These are phyloP conservation scores for Protobothrops mucrosquamatus DNA, from an alignment of 2,113 vertebrate genomes.

Conservation along the genomic window DNA sequence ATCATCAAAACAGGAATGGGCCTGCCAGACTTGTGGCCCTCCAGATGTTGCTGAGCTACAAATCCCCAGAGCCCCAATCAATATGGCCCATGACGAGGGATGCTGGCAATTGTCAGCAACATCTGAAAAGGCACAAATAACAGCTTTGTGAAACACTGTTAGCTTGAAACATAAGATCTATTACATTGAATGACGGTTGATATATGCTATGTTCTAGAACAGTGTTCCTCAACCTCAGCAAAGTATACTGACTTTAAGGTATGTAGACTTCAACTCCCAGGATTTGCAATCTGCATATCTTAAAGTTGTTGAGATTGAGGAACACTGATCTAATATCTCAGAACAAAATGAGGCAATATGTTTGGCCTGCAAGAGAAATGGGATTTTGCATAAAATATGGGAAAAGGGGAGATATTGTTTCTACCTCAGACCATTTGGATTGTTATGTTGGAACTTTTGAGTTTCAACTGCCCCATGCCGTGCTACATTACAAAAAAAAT, in stretches of 20 bases:
- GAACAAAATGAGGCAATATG: background rate
- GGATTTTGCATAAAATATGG: background rate
- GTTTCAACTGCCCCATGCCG: background rate
- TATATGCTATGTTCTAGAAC: background rate
- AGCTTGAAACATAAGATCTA: background rate
- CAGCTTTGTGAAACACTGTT: background rate
- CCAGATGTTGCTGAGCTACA: background rate
- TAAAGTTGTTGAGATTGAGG: background rate
- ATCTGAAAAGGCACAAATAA: constrained; percentile 11
- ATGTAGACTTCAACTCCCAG: background rate
- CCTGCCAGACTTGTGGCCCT: background rate
- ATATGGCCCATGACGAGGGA: background rate
- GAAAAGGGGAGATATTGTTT: background rate
- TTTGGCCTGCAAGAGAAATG: background rate
- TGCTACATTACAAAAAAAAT: background rate
- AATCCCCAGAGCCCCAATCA: background rate
- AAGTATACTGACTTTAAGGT: background rate
- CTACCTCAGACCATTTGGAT: background rate
- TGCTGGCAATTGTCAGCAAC: background rate
- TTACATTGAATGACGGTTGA: background rate
- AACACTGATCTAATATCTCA: background rate
- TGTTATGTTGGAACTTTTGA: background rate
- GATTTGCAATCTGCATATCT: background rate
- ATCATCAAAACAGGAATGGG: background rate
- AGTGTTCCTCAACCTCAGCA: background rate